phyloP scores from a whole-genome alignment of 2,888 invertebrate genomes.

The Drosophila dives region DNA sequence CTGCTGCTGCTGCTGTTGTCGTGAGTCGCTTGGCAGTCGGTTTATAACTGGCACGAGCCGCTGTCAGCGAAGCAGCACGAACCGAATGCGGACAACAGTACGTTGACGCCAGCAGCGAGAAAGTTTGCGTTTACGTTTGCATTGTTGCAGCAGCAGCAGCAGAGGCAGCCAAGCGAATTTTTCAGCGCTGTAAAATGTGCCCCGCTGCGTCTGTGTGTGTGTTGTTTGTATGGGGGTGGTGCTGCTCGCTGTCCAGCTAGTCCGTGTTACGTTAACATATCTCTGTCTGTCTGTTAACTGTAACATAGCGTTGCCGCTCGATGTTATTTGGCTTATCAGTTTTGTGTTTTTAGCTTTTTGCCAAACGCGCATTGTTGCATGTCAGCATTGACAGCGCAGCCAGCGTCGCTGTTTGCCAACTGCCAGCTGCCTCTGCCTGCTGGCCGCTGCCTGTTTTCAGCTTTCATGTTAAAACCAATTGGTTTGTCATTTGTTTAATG shows the following conservation, averaged over 20 bases:
- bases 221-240: slow-evolving; percentile 56
- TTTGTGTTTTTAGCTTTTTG: slow-evolving; percentile 32
- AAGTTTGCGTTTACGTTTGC: slow-evolving; percentile 74
- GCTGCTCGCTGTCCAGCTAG: slow-evolving; percentile 24
- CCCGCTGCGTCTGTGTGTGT: slow-evolving; percentile 12
- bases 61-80: slow-evolving; percentile 72
- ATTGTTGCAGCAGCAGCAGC: slow-evolving; percentile 70
- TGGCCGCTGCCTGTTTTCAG: slow-evolving; percentile 28
- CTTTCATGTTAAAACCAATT: slow-evolving; percentile 78
- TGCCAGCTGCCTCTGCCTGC: not conserved
- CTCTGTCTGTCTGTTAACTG: slow-evolving; percentile 27
- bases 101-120: slow-evolving; percentile 68
- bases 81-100: slow-evolving; percentile 62
- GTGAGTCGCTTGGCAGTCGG: slow-evolving; percentile 83
- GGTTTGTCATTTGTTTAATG: slow-evolving; percentile 81
- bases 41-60: slow-evolving; percentile 84
- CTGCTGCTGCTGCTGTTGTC: slow-evolving; percentile 61
- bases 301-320: slow-evolving; percentile 35
- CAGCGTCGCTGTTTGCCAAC: slow-evolving; percentile 23
- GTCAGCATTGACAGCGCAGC: slow-evolving; percentile 40
- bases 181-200: slow-evolving; percentile 54
- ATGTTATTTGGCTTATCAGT: slow-evolving; percentile 48
- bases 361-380: slow-evolving; percentile 57
- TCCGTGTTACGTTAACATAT: slow-evolving; percentile 18
- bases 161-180: slow-evolving; percentile 58